These are phyloP conservation scores for Gila orcuttii DNA, from an alignment of 2,113 vertebrate genomes.

Conservation along the genomic window DNA sequence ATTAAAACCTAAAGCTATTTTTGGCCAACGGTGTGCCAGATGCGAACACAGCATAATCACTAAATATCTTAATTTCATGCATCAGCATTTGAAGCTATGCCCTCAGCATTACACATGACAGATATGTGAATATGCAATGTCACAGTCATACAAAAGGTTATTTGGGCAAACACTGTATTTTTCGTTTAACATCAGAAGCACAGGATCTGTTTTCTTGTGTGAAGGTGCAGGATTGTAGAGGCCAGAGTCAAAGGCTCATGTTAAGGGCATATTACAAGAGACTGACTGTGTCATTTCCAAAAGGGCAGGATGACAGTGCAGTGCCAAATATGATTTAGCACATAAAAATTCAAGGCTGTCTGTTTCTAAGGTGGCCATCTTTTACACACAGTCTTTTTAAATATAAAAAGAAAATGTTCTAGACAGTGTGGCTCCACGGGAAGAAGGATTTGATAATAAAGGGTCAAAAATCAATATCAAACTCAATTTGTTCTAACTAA, in stretches of 20 bases:
- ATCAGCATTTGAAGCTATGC: conserved; percentile 39
- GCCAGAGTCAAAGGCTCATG: conserved; percentile 7
- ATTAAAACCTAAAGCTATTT: conserved; percentile 52
- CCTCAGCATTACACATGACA: conserved; percentile 14
- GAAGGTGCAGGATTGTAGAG: background rate
- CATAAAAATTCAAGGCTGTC: background rate
- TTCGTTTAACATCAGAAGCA: conserved; percentile 30
- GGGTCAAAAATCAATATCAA: background rate
- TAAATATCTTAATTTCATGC: conserved; percentile 36
- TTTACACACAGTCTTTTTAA: background rate
- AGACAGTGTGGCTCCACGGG: background rate
- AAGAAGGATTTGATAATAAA: background rate
- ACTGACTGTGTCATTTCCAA: conserved; percentile 23
- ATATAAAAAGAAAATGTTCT: background rate
- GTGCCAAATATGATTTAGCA: conserved; percentile 11
- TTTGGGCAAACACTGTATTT: conserved; percentile 10
- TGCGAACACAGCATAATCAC: conserved; percentile 31
- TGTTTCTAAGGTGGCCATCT: background rate
- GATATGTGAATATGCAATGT: conserved; percentile 13
- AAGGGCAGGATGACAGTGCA: conserved; percentile 4
- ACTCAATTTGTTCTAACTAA: background rate
- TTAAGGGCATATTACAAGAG: conserved; percentile 21
- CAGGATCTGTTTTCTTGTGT: background rate
- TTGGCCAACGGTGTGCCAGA: conserved; percentile 32
- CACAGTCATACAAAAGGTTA: conserved; percentile 16